These are phyloP conservation scores for Corythaeola cristata DNA, from an alignment of 2,113 vertebrate genomes.

Conservation along the genomic window DNA sequence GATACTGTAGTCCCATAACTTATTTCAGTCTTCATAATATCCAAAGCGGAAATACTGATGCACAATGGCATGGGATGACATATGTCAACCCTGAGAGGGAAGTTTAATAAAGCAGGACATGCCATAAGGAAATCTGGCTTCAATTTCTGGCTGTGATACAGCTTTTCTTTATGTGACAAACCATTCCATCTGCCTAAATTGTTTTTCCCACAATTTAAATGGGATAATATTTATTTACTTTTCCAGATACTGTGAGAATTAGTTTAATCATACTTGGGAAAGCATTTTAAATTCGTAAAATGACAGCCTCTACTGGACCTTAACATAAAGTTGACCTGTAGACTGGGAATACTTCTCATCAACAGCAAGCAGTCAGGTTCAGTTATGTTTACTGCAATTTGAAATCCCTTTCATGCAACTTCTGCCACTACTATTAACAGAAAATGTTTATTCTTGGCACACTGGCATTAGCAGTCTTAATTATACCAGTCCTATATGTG, in stretches of 20 bases:
- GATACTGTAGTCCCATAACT: not conserved
- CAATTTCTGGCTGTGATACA: constrained; percentile 2
- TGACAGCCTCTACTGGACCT: not conserved
- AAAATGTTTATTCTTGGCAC: not conserved
- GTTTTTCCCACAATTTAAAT: constrained; percentile 27
- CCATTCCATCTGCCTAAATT: not conserved
- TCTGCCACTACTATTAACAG: not conserved
- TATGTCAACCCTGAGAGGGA: not conserved
- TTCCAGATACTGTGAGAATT: not conserved
- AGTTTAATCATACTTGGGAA: not conserved
- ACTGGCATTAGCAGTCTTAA: not conserved
- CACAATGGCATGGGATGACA: not conserved
- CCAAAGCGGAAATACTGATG: not conserved
- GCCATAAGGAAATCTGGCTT: constrained; percentile 5
- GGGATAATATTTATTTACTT: not conserved
- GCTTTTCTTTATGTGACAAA: constrained; percentile 8
- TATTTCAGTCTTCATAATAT: not conserved
- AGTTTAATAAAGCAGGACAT: not conserved
- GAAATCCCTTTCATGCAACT: not conserved
- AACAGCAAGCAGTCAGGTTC: not conserved
- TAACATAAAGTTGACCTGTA: not conserved
- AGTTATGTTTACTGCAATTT: not conserved
- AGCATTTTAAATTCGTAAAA: not conserved
- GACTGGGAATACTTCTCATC: not conserved
- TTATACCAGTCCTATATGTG: not conserved